These are phyloP conservation scores for Cebidichthys violaceus DNA, from an alignment of 2,113 vertebrate species.

Conservation along the genomic window DNA sequence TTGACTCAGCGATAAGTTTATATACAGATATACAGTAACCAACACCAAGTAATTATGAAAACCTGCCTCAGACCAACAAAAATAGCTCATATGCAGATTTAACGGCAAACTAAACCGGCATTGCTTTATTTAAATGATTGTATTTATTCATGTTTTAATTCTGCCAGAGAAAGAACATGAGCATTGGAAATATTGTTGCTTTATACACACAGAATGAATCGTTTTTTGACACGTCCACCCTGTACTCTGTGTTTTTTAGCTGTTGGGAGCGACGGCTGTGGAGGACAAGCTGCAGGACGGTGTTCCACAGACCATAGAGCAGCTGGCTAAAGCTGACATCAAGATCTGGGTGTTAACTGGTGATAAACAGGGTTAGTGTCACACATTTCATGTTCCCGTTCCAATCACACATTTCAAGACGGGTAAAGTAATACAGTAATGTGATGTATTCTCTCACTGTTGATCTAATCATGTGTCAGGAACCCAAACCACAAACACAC, in stretches of 20 bases:
- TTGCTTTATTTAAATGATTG: not conserved
- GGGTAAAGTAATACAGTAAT: not conserved
- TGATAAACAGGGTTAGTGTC: slow-evolving; percentile 92
- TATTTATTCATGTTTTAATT: not conserved
- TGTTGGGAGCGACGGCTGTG: slow-evolving; percentile 92
- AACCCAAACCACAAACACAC: not conserved
- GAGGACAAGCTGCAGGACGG: slow-evolving; percentile 97
- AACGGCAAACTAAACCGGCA: not conserved
- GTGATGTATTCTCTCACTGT: not conserved
- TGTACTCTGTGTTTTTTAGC: slow-evolving; percentile 73
- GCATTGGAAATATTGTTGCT: not conserved
- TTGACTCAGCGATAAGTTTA: too few species aligned
- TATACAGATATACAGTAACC: too few species aligned
- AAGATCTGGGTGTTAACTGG: slow-evolving; percentile 97
- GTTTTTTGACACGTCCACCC: not conserved
- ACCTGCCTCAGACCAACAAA: not conserved
- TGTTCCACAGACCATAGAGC: slow-evolving; percentile 92
- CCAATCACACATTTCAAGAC: not conserved
- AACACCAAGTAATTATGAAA: not conserved
- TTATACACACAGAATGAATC: not conserved
- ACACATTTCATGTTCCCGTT: not conserved
- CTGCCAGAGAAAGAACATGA: not conserved
- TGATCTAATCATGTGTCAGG: not conserved
- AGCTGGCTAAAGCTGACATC: slow-evolving; percentile 91
- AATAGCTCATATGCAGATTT: not conserved